Evolutionary conservation across 1,140 invertebrate genomes (phyloP).

Genomic region (Drosophila auraria): DNA sequence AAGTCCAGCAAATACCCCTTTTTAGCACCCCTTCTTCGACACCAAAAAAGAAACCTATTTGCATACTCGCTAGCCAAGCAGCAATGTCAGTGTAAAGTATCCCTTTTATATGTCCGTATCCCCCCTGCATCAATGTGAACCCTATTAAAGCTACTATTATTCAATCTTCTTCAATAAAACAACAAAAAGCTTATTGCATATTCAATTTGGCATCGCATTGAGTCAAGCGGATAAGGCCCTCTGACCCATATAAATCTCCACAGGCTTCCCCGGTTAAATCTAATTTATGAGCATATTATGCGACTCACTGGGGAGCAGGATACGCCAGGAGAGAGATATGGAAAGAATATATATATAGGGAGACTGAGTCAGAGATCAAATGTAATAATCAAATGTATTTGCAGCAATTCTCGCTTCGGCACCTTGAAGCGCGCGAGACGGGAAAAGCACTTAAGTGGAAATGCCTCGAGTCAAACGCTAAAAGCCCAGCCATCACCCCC

Average conservation of each 20-base stretch:
- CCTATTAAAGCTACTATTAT: constrained; percentile 48
- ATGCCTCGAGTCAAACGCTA: constrained; percentile 78
- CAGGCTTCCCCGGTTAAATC: constrained; percentile 56
- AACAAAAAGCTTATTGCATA: constrained; percentile 50
- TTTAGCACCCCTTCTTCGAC: constrained; percentile 11
- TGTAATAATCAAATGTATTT: constrained; percentile 77
- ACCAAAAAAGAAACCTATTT: constrained; percentile 19
- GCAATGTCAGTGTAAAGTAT: background rate
- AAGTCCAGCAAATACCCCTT: constrained; percentile 14
- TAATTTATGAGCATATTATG: constrained; percentile 81
- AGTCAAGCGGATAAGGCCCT: constrained; percentile 33
- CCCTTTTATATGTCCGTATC: constrained; percentile 17
- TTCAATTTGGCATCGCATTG: constrained; percentile 42
- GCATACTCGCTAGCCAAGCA: constrained; percentile 6
- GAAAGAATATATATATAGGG: background rate
- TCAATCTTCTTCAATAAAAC: constrained; percentile 56
- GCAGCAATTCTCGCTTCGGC: constrained; percentile 68
- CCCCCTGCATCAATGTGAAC: constrained; percentile 23
- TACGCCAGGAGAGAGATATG: background rate
- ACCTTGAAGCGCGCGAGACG: constrained; percentile 66
- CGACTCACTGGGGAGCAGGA: constrained; percentile 23
- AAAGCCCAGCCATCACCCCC: constrained; percentile 47
- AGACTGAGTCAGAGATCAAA: constrained; percentile 63
- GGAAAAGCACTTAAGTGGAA: constrained; percentile 77
- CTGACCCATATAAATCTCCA: constrained; percentile 56